Conservation (phyloP, 2,888 invertebrate species). For the Nemapogon koenigi region DNA sequence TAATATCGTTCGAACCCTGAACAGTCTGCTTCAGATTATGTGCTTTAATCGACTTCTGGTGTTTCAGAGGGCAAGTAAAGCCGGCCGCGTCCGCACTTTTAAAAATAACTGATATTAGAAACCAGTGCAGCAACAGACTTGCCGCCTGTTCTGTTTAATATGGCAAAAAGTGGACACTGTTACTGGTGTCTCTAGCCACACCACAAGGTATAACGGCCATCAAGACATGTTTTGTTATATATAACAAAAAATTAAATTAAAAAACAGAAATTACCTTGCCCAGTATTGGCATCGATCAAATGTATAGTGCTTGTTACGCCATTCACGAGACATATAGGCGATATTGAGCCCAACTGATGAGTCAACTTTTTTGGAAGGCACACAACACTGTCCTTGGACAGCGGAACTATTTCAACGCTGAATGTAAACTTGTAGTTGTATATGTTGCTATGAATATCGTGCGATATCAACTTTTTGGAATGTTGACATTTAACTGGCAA, state of each 20-base stretch:
- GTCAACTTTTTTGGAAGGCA: conserved; percentile 88
- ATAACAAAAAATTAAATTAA: conserved; percentile 2
- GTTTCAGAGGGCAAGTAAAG: too few relatives aligned
- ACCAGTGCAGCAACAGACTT: too few relatives aligned
- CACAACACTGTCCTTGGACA: conserved; percentile 93
- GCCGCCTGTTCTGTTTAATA: too few relatives aligned
- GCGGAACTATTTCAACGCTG: conserved; percentile 93
- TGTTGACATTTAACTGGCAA: conserved; percentile 88
- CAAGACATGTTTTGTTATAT: background rate
- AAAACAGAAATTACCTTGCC: conserved; percentile 69
- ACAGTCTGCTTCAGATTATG: too few relatives aligned
- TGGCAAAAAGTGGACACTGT: too few relatives aligned
- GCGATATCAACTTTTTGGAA: conserved; percentile 95
- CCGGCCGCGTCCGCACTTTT: too few relatives aligned
- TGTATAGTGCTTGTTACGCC: conserved; percentile 90
- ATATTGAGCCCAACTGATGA: conserved; percentile 86
- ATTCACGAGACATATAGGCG: conserved; percentile 85
- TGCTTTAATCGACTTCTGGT: too few relatives aligned
- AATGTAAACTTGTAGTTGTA: conserved; percentile 97
- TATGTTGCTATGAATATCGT: conserved; percentile 95
- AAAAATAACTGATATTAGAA: too few relatives aligned
- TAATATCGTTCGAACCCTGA: too few relatives aligned
- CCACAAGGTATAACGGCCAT: background rate
- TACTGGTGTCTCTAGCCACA: too few relatives aligned
- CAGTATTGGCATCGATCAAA: conserved; percentile 89